phyloP scores from a whole-genome alignment of 2,113 vertebrate genomes.

The Anser brachyrhynchus region DNA sequence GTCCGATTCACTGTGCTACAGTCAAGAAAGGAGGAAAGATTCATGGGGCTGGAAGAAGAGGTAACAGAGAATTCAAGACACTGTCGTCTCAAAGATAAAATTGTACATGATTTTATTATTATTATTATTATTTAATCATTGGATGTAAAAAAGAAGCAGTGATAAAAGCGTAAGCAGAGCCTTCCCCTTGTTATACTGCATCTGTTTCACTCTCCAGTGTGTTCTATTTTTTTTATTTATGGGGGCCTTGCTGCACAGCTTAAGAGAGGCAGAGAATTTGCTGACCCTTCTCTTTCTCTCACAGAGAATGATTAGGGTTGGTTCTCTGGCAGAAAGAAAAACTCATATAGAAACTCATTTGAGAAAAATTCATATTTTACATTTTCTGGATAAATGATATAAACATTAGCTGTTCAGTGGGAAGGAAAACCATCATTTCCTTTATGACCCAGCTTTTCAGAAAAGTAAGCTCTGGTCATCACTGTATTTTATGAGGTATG shows the following conservation, averaged over 20 bases:
- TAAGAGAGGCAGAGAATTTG: not conserved
- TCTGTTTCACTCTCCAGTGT: not conserved
- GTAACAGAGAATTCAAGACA: not conserved
- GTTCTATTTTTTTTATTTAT: not conserved
- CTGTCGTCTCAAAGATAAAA: not conserved
- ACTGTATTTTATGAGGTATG: not conserved
- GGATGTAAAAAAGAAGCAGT: not conserved
- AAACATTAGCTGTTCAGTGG: not conserved
- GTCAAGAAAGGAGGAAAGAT: not conserved
- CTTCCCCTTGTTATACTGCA: not conserved
- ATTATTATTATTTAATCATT: not conserved
- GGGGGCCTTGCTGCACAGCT: not conserved
- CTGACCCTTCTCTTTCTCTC: not conserved
- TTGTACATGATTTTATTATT: not conserved
- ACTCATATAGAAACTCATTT: not conserved
- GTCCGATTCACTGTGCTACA: not conserved
- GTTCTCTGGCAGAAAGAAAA: not conserved
- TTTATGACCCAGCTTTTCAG: not conserved
- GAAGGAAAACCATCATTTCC: not conserved
- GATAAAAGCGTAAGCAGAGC: not conserved
- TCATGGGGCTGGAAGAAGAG: not conserved
- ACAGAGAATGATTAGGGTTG: accelerated
- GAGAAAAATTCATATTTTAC: not conserved
- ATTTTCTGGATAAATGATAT: not conserved
- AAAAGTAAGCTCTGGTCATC: not conserved